Evolutionary conservation across 37 sponge, comb jelly and placozoan species (phyloP).

Genomic region (Aphrocallistes beatrix): DNA sequence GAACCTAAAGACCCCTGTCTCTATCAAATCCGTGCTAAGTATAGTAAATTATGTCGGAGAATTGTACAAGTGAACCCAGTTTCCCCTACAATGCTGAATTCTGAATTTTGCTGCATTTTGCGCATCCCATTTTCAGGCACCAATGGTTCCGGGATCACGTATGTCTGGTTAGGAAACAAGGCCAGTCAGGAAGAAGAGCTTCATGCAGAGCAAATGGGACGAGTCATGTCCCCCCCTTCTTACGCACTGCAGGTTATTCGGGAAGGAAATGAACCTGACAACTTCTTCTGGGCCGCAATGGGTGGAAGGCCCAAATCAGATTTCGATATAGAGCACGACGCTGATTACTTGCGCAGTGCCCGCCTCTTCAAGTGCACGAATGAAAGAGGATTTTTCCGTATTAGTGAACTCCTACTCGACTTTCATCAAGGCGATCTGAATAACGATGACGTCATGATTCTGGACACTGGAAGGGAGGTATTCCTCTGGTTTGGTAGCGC

Average conservation of each 20-base stretch:
- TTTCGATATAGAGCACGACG: conserved; percentile 36
- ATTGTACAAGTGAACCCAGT: conserved; percentile 52
- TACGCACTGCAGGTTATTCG: conserved; percentile 60
- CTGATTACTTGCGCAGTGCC: conserved; percentile 55
- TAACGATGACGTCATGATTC: conserved; percentile 90
- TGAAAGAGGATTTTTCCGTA: conserved; percentile 86
- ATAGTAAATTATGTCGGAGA: conserved; percentile 56
- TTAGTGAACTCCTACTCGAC: conserved; percentile 77
- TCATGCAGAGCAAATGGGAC: conserved; percentile 78
- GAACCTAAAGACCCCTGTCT: conserved; percentile 34
- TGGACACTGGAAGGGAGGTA: conserved; percentile 78
- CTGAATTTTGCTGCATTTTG: conserved; percentile 73
- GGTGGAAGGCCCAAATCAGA: conserved; percentile 45
- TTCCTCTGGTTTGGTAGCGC: conserved; percentile 83
- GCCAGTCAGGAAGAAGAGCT: conserved; percentile 70
- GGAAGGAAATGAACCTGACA: conserved; percentile 81
- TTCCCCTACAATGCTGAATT: conserved; percentile 51
- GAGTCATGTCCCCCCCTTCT: conserved; percentile 51
- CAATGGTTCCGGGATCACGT: conserved; percentile 68
- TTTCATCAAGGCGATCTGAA: conserved; percentile 93
- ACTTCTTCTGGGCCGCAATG: conserved; percentile 96
- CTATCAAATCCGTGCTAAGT: conserved; percentile 69
- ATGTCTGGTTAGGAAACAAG: conserved; percentile 85
- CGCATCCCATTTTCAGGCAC: conserved; percentile 83
- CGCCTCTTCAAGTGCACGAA: conserved; percentile 92